Base-by-base conservation (phyloP, 2,888 invertebrate species). In the Nomada goodeniana region DNA sequence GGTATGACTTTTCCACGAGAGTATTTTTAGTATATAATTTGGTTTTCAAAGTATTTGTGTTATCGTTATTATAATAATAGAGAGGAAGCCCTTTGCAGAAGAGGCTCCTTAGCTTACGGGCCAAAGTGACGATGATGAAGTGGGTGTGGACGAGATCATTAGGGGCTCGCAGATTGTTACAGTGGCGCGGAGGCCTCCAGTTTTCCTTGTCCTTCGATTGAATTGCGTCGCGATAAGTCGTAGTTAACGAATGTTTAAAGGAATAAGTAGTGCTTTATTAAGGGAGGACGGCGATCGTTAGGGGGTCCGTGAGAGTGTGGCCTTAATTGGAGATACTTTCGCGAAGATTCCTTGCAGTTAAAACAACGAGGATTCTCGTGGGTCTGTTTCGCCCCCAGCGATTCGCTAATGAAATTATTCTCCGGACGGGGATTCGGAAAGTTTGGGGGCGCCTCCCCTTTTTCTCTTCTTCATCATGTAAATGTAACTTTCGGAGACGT, bases 251-350 rank as follows among this genome's bases (percentile, higher is more conserved):
- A 44, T 50, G 47, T 50, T 73, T 29, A 20, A 65, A 57, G 20
- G 20, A n/a, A 11, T 61, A 61, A 71, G 60, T 61, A 50, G 70
- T 50, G 70, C 70, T 71, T 61, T 36, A 15, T 11, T 5, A 20
- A 44, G n/a, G 36, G 36, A 53, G 11, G 15, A n/a, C 57, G 36
- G 60, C 18, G 20, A 36, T 61, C 60, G 36, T 71, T 42, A 36
- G n/a, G n/a, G 5, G n/a, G 20, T 15, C 11, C 13, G 57, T 20
- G 18, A 36, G 15, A n/a, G 53, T 42, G 10, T 36, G 68, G 23
- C 60, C 36, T 52, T 71, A 71, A 71, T 71, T 71, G 60, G 60
- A 71, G 59, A 60, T 52, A 26, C 36, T 52, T 61, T 5, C 4
- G 18, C 60, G 5, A 20, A 52, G 20, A 18, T 61, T 11, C 23